phyloP scores from a whole-genome alignment of 2,888 invertebrate genomes.

The Rhagonycha lutea region DNA sequence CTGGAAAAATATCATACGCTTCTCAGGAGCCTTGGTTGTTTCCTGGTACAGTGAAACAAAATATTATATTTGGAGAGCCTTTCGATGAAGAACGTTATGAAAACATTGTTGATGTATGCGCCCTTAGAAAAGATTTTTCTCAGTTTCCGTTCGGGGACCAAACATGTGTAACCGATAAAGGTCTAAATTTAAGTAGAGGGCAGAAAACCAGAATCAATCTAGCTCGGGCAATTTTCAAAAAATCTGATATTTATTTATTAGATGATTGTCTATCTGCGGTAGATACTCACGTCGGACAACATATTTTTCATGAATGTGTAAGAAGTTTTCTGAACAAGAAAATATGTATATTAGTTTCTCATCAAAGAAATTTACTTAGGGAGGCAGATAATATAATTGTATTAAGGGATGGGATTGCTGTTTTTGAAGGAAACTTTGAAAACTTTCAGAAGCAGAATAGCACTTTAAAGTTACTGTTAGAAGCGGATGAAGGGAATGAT shows the following conservation, averaged over 20 bases:
- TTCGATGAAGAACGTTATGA: slow-evolving; percentile 60
- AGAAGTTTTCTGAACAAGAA: slow-evolving; percentile 59
- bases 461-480: slow-evolving; percentile 1
- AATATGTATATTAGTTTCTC: slow-evolving; percentile 65
- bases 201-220: slow-evolving; percentile 79
- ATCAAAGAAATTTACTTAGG: slow-evolving; percentile 65
- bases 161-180: slow-evolving; percentile 77
- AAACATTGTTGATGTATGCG: slow-evolving; percentile 65
- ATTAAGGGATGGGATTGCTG: slow-evolving; percentile 59
- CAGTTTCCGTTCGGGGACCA: slow-evolving; percentile 73
- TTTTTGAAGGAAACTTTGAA: slow-evolving; percentile 57
- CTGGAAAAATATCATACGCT: slow-evolving; percentile 62
- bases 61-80: slow-evolving; percentile 72
- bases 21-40: slow-evolving; percentile 65
- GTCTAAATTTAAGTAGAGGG: slow-evolving; percentile 76
- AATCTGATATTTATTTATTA: slow-evolving; percentile 74
- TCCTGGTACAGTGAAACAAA: slow-evolving; percentile 67
- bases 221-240: slow-evolving; percentile 71
- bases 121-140: slow-evolving; percentile 67
- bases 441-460: neutral
- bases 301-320: slow-evolving; percentile 72
- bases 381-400: slow-evolving; percentile 58
- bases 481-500: slow-evolving; percentile 50
- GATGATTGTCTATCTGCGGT: slow-evolving; percentile 81
- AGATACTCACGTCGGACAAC: slow-evolving; percentile 71